Base-by-base conservation (phyloP, 2,888 invertebrate species). In the Pheosia gnoma region DNA sequence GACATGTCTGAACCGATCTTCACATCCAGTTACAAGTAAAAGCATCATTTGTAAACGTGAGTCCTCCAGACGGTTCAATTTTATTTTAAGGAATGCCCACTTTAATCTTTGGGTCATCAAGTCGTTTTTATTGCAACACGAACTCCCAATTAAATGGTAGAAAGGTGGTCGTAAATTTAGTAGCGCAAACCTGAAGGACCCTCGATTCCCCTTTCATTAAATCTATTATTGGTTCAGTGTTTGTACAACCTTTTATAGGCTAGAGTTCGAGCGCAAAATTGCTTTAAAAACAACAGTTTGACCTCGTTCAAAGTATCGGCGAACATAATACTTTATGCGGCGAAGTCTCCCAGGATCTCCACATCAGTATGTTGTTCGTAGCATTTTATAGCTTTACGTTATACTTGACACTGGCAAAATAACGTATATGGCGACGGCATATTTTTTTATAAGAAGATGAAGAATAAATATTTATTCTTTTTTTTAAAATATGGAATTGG, bases 171-270 rank as follows among this genome's bases (percentile, higher is more conserved):
- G 89, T 91, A 90, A 91, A 91, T 91, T 90, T 85, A 77, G 86
- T 84, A 86, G 85, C 79, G 87, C 84, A 84, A 89, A 88, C 88
- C 83, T 81, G 80, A 77, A 83, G 79, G 78, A 86, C 87, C 84
- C 87, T 87, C 89, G 85, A 88, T 87, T 87, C 86, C 86, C 84
- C 85, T 90, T 90, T 90, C 88, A 89, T 90, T 91, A 89, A 88
- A 89, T 89, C 88, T 87, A 90, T 91, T 88, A 89, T 83, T 77
- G 81, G 79, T 75, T 73, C 78, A 80, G 81, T 87, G 86, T 89
- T 88, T 89, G 83, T 83, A 74, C 80, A 80, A 74, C 82, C 83
- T 86, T 89, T 90, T 87, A 87, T 85, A 84, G 86, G 85, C 84
- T 81, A 85, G 79, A 82, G 83, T 86, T 89, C 85, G 86, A 88